A percentile compares a stretch with the other conserved stretches of the same genome.
These are phyloP conservation scores for Hormiphora californensis DNA, from an alignment of 37 sponge, comb jelly and placozoan genomes.

Conservation along the genomic window DNA sequence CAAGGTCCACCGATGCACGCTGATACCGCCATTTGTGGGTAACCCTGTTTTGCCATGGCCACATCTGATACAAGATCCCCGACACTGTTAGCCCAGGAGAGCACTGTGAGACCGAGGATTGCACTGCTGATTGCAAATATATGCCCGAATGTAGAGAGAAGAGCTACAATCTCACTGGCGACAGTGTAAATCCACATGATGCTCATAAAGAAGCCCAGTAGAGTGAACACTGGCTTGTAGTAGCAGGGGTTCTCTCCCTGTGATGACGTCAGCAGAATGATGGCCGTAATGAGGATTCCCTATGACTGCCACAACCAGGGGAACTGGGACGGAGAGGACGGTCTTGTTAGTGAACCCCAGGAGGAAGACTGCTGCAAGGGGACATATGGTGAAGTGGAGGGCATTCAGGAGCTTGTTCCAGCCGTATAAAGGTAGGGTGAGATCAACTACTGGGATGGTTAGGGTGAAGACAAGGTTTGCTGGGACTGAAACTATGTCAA, in stretches of 20 bases:
- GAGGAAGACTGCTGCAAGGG: conserved; percentile 56
- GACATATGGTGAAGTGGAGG: conserved; percentile 61
- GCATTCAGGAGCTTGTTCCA: conserved; percentile 93
- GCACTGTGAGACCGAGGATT: conserved; percentile 86
- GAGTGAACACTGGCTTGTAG: conserved; percentile 71
- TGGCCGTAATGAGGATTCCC: not conserved
- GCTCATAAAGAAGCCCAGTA: conserved; percentile 78
- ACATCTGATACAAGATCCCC: conserved; percentile 94
- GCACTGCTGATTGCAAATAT: conserved; percentile 78
- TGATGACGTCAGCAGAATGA: not conserved
- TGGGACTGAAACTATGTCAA: conserved; percentile 55
- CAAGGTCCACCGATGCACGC: conserved; percentile 97
- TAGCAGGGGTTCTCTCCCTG: conserved; percentile 30
- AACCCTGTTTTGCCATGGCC: conserved; percentile 93
- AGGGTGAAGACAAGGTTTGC: conserved; percentile 63
- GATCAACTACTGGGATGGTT: conserved; percentile 87
- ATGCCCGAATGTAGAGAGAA: conserved; percentile 84
- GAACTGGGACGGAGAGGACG: conserved; percentile 66
- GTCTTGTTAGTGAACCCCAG: conserved; percentile 57
- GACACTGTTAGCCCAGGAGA: conserved; percentile 98
- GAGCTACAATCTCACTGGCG: conserved; percentile 88
- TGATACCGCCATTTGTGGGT: conserved; percentile 91
- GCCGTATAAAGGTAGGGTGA: conserved; percentile 64
- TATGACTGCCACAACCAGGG: conserved; percentile 58
- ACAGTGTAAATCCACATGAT: conserved; percentile 92